These are phyloP conservation scores for Drosophila teissieri DNA, from an alignment of 1,140 invertebrate genomes.

Conservation along the genomic window DNA sequence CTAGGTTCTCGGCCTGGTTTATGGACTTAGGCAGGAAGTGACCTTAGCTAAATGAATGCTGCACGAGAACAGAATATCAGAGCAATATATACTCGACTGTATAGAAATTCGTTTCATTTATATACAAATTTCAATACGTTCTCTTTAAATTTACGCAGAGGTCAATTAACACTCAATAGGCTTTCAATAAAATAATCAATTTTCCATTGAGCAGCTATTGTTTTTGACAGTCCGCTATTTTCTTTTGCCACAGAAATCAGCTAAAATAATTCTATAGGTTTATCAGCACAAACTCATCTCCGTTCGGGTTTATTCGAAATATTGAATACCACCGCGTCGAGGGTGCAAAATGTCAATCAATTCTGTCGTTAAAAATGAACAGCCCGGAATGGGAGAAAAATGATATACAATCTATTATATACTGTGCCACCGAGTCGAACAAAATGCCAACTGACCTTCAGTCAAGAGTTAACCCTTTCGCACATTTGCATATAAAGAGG, in stretches of 20 bases:
- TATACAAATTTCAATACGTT: slow-evolving; percentile 4
- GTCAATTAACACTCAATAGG: no score
- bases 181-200: no score
- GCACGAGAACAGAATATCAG: slow-evolving; percentile 3
- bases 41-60: slow-evolving; percentile 61
- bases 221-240: no score
- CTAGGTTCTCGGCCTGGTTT: slow-evolving; percentile 35
- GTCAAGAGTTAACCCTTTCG: slow-evolving; percentile 76
- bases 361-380: slow-evolving; percentile 76
- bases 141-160: not conserved
- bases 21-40: slow-evolving; percentile 69
- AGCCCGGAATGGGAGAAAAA: slow-evolving; percentile 40
- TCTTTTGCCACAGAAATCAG: slow-evolving; percentile 52
- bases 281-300: slow-evolving; percentile 70
- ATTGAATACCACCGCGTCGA: slow-evolving; percentile 73
- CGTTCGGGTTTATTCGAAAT: slow-evolving; percentile 49
- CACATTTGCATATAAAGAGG: slow-evolving; percentile 82
- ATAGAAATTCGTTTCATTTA: slow-evolving; percentile 30
- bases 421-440: slow-evolving; percentile 62
- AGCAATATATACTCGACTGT: slow-evolving; percentile 36
- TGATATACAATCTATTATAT: slow-evolving; percentile 69
- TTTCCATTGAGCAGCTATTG: no score
- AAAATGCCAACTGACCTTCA: slow-evolving; percentile 78
- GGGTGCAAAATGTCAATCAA: slow-evolving; percentile 80
- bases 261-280: slow-evolving; percentile 70